Percentiles rank a stretch among this genome's conserved stretches.
phyloP scores from a whole-genome alignment of 2,113 vertebrate species.

The Pontoporia blainvillei region DNA sequence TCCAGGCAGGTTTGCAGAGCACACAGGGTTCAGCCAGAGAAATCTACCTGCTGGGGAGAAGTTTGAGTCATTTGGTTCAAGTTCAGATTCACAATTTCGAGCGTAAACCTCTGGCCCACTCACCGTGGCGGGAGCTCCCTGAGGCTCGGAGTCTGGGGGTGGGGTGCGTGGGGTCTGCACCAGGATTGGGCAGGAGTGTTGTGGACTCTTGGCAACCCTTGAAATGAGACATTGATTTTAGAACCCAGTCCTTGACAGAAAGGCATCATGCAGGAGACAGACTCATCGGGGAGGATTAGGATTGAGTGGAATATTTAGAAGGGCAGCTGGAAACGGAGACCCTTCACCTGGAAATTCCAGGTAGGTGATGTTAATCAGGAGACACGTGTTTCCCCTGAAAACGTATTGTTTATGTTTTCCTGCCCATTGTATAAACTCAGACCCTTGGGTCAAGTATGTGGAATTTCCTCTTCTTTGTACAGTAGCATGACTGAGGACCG shows the following conservation, averaged over 20 bases:
- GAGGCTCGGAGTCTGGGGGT: neutral
- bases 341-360: constrained; percentile 35
- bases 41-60: neutral
- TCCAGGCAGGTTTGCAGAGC: neutral
- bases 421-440: neutral
- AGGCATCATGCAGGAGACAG: neutral
- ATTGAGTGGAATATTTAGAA: neutral
- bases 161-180: neutral
- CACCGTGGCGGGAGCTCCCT: neutral
- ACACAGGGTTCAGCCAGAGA: fast-evolving
- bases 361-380: neutral
- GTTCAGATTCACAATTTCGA: neutral
- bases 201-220: neutral
- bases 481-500: neutral
- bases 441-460: neutral
- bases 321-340: neutral
- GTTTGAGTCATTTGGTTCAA: neutral
- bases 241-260: neutral
- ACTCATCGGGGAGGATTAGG: neutral
- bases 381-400: constrained; percentile 1
- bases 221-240: neutral
- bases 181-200: neutral
- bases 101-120: neutral
- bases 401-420: neutral
- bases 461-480: neutral